Evolutionary conservation across 2,113 vertebrate genomes (phyloP), one percentile per base, ranked within the genome.

Genomic region (Machaerirhynchus nigripectus): DNA sequence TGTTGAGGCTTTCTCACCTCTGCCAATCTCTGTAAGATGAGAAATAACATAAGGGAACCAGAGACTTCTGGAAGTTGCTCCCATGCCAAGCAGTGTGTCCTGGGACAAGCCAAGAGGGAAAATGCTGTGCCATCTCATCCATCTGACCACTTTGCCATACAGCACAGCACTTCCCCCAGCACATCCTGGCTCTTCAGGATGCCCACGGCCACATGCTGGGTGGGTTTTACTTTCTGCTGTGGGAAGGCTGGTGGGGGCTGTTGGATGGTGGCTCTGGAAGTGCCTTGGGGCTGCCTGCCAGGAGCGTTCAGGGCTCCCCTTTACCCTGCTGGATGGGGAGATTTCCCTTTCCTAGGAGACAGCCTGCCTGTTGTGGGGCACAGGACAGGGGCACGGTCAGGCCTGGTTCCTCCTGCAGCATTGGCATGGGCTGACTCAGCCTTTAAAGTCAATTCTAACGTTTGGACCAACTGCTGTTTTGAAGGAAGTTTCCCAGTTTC

Each of bases 131-230:
- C 5, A 2, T n/a, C 0, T 12, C 40, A 18, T 55, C 14, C 2
- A 1, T 47, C 0, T n/a, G 28, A 8, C 59, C n/a, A 5, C 23
- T 46, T 12, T 68, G 23, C 24, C 6, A 3, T 4, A 4, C 8
- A 42, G 37, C 6, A 16, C 26, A 33, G 15, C 9, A 5, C 33
- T 68, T 69, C 20, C 19, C 27, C 56, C 1, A 0, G 39, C 22
- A 14, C 27, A 20, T 15, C 35, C 50, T 49, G 57, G 40, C 57
- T 35, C 56, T 8, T n/a, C 37, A 52, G 35, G 31, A 12, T 5
- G 1, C 3, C 31, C 3, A 0, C 18, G 27, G 26, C 20, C 13
- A 6, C 0, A 0, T 16, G 31, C 15, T 44, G 28, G 31, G 18
- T 57, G 11, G 7, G 10, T 26, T 9, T 47, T 1, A 0, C 8